Evolutionary conservation across 1,140 invertebrate genomes (phyloP).

Genomic region (Zaprionus africanus): DNA sequence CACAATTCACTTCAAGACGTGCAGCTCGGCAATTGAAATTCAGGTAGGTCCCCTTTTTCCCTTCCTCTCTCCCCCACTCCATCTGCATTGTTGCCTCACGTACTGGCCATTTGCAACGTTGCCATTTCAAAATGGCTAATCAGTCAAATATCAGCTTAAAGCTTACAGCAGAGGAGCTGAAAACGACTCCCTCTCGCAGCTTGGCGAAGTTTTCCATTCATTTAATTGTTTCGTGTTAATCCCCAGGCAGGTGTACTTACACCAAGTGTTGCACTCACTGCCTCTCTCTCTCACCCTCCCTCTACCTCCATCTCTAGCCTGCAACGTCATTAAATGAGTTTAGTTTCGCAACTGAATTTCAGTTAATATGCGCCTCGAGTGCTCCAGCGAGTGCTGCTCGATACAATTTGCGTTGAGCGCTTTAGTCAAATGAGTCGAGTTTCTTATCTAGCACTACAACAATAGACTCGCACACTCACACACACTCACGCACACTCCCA

Average conservation of each 20-base stretch:
- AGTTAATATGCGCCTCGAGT: constrained; percentile 73
- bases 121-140: constrained; percentile 76
- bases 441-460: constrained; percentile 61
- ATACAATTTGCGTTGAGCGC: constrained; percentile 72
- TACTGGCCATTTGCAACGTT: constrained; percentile 69
- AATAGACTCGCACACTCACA: constrained; percentile 39
- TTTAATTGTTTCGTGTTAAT: constrained; percentile 73
- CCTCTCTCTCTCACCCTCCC: background rate
- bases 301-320: constrained; percentile 7
- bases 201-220: constrained; percentile 57
- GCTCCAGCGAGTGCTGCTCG: constrained; percentile 44
- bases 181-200: background rate
- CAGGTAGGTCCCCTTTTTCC: background rate
- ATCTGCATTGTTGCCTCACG: constrained; percentile 46
- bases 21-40: constrained; percentile 23
- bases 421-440: constrained; percentile 69
- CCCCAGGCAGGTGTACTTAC: constrained; percentile 72
- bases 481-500: background rate
- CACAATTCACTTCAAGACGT: constrained; percentile 40
- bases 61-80: background rate
- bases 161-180: background rate
- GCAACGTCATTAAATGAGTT: constrained; percentile 73
- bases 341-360: constrained; percentile 76
- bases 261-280: constrained; percentile 40
- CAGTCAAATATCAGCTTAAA: constrained; percentile 71